A percentile compares a stretch with the other conserved stretches of the same genome.
Evolutionary conservation across 2,113 vertebrate genomes (phyloP).

Genomic region (Nerophis lumbriciformis): DNA sequence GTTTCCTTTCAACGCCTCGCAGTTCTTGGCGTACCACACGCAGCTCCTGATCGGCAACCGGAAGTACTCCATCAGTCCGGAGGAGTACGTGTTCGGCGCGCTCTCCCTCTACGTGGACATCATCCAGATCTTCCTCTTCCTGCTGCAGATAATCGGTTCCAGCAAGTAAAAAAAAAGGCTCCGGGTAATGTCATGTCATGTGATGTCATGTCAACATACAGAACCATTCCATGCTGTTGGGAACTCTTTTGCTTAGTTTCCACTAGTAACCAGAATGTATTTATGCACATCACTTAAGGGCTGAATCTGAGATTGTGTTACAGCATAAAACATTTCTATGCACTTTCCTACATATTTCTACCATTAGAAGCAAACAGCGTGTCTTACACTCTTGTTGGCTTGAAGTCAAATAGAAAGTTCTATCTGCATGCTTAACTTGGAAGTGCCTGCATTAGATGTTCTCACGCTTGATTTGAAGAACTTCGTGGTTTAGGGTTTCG

Average conservation of each 20-base stretch:
- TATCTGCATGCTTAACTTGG: conserved; percentile 14
- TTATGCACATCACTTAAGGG: conserved; percentile 8
- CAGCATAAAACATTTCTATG: conserved; percentile 7
- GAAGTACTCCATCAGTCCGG: conserved; percentile 84
- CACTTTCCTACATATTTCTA: conserved; percentile 22
- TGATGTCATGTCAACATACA: neutral
- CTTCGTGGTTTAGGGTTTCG: neutral
- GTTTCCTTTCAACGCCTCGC: conserved; percentile 5
- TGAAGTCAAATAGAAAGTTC: neutral
- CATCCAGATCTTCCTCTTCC: conserved; percentile 88
- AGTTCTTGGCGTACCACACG: conserved; percentile 97
- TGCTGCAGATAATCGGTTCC: conserved; percentile 84
- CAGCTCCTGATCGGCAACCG: conserved; percentile 93
- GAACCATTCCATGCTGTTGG: conserved; percentile 4
- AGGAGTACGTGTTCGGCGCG: conserved; percentile 89
- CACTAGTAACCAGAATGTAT: conserved; percentile 10
- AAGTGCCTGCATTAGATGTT: neutral
- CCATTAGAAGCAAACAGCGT: neutral
- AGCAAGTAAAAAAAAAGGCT: conserved; percentile 37
- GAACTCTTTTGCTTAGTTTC: conserved; percentile 6
- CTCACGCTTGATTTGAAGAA: neutral
- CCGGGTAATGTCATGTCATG: too few species aligned
- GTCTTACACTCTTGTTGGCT: conserved; percentile 13
- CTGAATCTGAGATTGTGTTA: conserved; percentile 23
- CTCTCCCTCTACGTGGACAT: conserved; percentile 91